phyloP scores from a whole-genome alignment of 1,140 invertebrate genomes.

The Latrodectus geometricus region DNA sequence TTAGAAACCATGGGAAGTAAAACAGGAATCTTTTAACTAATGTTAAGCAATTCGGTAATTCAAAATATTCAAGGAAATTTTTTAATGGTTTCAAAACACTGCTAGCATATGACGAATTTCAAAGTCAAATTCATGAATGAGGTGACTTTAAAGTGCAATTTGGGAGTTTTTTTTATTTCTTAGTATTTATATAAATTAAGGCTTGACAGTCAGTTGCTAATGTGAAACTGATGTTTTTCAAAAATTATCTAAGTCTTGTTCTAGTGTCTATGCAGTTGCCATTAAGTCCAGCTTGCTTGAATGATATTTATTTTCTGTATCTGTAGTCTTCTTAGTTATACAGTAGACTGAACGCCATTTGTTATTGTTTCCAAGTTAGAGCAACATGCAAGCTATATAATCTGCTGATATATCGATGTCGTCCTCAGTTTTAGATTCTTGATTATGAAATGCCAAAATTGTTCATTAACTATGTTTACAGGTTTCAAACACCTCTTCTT shows the following conservation, averaged over 20 bases:
- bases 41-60: not conserved
- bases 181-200: constrained; percentile 3
- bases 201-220: constrained; percentile 36
- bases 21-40: not conserved
- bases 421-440: not conserved
- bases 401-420: constrained; percentile 9
- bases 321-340: constrained; percentile 6
- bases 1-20: constrained; percentile 6
- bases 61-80: constrained; percentile 15
- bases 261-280: constrained; percentile 29
- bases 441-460: not conserved
- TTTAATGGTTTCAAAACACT: not conserved
- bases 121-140: constrained; percentile 35
- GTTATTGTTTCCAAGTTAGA: not conserved
- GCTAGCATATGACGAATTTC: constrained; percentile 13
- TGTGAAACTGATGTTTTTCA: constrained; percentile 14
- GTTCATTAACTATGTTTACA: not conserved
- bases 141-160: constrained; percentile 6
- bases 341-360: constrained; percentile 35
- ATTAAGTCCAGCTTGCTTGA: constrained; percentile 3
- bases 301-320: constrained; percentile 21
- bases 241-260: constrained; percentile 4
- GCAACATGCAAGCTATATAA: constrained; percentile 6
- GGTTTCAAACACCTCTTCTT: not conserved
- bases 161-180: not conserved